Evolutionary conservation across 2,797 vertebrate genomes (phyloP).

Genomic region (Gymnopithys bicolor): DNA sequence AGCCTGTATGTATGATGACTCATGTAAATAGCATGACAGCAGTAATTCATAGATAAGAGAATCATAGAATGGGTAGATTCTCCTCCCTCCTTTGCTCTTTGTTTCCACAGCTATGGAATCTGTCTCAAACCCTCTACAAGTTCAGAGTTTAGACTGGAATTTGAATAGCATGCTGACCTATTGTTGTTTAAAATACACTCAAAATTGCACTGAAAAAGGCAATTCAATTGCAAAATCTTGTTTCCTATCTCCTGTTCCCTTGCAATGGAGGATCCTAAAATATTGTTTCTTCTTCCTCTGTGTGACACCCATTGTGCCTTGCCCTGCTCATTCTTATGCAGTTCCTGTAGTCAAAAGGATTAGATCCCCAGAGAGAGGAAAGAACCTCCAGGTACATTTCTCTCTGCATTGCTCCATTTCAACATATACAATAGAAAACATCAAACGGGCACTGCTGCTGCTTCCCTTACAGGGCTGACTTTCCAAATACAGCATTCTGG

Average conservation of each 20-base stretch:
- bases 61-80: not conserved
- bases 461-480: not conserved
- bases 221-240: not conserved
- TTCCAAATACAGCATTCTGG: not conserved
- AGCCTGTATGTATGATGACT: not conserved
- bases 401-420: not conserved
- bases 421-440: not conserved
- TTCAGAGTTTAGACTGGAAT: not conserved
- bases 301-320: not conserved
- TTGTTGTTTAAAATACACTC: not conserved
- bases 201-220: not conserved
- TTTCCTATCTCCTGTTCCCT: not conserved
- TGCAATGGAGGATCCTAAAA: not conserved
- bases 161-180: not conserved
- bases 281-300: not conserved
- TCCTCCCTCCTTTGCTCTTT: not conserved
- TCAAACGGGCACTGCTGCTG: not conserved
- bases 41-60: not conserved
- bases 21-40: rapidly evolving
- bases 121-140: not conserved
- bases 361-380: not conserved
- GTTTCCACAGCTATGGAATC: not conserved
- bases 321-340: not conserved
- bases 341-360: not conserved
- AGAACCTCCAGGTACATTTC: not conserved